Evolutionary conservation across 1,140 invertebrate species (phyloP), one percentile per base, ranked within the genome.

Genomic region (Pseudoatta argentina): DNA sequence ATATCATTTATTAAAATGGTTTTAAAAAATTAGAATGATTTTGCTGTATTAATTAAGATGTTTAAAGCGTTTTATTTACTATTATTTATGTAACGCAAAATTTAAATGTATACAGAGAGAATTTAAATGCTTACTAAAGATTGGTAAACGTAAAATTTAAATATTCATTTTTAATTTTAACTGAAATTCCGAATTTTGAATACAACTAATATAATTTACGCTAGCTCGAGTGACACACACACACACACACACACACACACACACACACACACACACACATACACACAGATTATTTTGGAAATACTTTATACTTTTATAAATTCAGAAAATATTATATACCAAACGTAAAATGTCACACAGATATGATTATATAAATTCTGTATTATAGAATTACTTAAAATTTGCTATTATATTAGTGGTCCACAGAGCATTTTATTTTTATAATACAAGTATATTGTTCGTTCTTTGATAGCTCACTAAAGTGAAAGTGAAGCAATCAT

Each of bases 381-480:
- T 34, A 69, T 82, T 73, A 72, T 73, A 73, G 12, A 12, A 72
- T 72, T 82, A 82, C 73, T 21, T 18, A 57, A 72, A 82, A 18
- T 10, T 30, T 72, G 1, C 5, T 81, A 24, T 82, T 72, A 30
- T 72, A 3, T 71, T 72, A n/a, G 10, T 48, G 18, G 10, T 44
- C 59, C 12, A 39, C 21, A 72, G 30, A 48, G 64, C 10, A 21
- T 55, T 6, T 57, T 61, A 14, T 83, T 61, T 59, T 82, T 59
- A 34, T 53, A 8, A 57, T 4, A 30, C 8, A 7, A 34, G 16
- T 30, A n/a, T 18, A 39, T 27, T 24, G 30, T 14, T 18, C 16
- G 7, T 39, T 59, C 55, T 73, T 75, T 51, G 39, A 48, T 61
- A n/a, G 5, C 18, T 24, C 21, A 69, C 4, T 34, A 18, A 73